Evolutionary conservation across 1,140 invertebrate species (phyloP).

Genomic region (Drosophila kikkawai): DNA sequence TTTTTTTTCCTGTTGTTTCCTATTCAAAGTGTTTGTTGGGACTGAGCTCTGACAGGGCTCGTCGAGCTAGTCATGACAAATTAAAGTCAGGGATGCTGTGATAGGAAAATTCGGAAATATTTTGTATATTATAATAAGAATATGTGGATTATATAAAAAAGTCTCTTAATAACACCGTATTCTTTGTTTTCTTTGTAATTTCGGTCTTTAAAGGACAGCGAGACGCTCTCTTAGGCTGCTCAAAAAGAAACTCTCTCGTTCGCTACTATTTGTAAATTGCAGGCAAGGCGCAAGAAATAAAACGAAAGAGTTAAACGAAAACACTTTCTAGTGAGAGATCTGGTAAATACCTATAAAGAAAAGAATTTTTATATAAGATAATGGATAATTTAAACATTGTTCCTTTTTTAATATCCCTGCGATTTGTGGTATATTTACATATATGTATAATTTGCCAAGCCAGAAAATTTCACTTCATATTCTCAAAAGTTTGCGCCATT

Average conservation of each 20-base stretch:
- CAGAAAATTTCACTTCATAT: conserved; percentile 71
- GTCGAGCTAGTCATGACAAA: not conserved
- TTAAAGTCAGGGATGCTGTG: not conserved
- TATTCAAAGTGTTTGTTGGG: too few species aligned
- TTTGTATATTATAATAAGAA: not conserved
- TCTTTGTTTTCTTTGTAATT: not conserved
- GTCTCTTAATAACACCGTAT: not conserved
- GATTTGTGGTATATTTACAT: not conserved
- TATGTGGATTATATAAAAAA: not conserved
- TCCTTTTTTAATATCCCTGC: not conserved
- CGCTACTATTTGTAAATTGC: not conserved
- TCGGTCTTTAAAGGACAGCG: not conserved
- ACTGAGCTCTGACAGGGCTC: not conserved
- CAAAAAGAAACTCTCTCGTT: not conserved
- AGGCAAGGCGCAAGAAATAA: not conserved
- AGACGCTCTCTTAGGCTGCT: not conserved
- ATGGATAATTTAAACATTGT: too few species aligned
- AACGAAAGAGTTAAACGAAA: not conserved
- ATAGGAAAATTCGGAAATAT: not conserved
- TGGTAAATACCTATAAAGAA: too few species aligned
- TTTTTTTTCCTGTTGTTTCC: not conserved
- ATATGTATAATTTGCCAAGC: conserved; percentile 46
- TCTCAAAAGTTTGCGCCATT: conserved; percentile 61
- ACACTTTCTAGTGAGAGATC: too few species aligned
- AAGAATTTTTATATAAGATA: too few species aligned